Conservation (phyloP, 2,888 invertebrate species). For the Philopedon plagiatum region DNA sequence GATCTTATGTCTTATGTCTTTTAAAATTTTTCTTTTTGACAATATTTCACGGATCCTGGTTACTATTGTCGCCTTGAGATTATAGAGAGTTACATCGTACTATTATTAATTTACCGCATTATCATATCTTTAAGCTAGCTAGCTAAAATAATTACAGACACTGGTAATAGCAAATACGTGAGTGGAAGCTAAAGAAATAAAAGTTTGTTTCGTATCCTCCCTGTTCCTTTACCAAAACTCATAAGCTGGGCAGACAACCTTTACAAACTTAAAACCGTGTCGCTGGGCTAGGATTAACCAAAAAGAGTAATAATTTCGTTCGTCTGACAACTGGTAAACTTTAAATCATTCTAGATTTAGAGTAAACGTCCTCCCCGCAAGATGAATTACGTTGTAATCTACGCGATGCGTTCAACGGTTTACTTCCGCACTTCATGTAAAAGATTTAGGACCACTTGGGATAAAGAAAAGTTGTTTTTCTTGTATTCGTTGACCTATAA, state of each 20-base stretch:
- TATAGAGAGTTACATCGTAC: no score
- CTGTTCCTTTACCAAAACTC: background rate
- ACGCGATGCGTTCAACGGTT: constrained; percentile 51
- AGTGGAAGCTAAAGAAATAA: background rate
- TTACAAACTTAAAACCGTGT: constrained; percentile 39
- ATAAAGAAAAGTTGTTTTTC: background rate
- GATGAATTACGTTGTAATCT: constrained; percentile 66
- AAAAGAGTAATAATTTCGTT: constrained; percentile 66
- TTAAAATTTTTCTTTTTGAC: no score
- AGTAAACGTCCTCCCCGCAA: constrained; percentile 66
- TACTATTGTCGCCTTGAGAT: no score
- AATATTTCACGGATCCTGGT: no score
- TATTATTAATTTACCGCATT: no score
- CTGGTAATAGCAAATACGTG: background rate
- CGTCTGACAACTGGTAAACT: constrained; percentile 64
- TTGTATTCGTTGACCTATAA: background rate
- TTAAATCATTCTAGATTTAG: constrained; percentile 67
- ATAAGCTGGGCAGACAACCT: constrained; percentile 26
- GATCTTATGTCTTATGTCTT: no score
- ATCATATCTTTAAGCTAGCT: no score
- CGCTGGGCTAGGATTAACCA: constrained; percentile 56
- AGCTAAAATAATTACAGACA: no score
- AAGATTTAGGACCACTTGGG: constrained; percentile 31
- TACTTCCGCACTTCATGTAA: constrained; percentile 43
- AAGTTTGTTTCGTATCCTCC: background rate